Evolutionary conservation across 2,888 invertebrate genomes (phyloP).

Genomic region (Malthinus flaveolus): DNA sequence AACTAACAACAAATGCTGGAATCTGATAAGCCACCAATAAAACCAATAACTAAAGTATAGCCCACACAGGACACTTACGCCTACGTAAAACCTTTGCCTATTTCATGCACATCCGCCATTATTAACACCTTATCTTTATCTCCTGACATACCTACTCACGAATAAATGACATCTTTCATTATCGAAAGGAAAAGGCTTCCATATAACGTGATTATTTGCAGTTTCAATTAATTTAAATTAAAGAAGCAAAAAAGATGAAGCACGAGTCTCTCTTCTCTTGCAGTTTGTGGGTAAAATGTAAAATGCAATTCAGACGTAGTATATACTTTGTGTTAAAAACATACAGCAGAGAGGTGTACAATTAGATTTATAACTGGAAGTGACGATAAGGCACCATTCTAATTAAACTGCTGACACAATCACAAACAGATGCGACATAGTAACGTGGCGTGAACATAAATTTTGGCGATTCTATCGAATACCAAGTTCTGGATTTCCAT

Average conservation of each 20-base stretch:
- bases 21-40: conserved; percentile 33
- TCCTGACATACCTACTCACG: conserved; percentile 30
- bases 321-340: neutral
- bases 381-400: conserved; percentile 43
- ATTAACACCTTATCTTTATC: conserved; percentile 32
- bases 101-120: conserved; percentile 31
- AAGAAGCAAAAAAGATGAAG: conserved; percentile 7
- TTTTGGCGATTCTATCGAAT: conserved; percentile 41
- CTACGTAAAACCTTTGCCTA: conserved; percentile 23
- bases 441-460: conserved; percentile 44
- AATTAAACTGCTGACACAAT: conserved; percentile 51
- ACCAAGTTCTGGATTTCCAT: conserved; percentile 40
- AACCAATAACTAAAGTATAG: conserved; percentile 32
- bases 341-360: neutral
- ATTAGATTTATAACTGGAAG: conserved; percentile 7
- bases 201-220: conserved; percentile 25
- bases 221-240: conserved; percentile 7
- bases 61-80: conserved; percentile 31
- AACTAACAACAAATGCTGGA: conserved; percentile 29
- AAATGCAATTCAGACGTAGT: neutral
- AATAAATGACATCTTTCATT: conserved; percentile 29
- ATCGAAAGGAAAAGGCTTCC: conserved; percentile 11
- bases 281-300: neutral
- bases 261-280: neutral
- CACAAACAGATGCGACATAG: conserved; percentile 46